A percentile compares a stretch with the other conserved stretches of the same genome.
phyloP scores from a whole-genome alignment of 2,113 vertebrate genomes.

The Phrynosoma blainvillii region DNA sequence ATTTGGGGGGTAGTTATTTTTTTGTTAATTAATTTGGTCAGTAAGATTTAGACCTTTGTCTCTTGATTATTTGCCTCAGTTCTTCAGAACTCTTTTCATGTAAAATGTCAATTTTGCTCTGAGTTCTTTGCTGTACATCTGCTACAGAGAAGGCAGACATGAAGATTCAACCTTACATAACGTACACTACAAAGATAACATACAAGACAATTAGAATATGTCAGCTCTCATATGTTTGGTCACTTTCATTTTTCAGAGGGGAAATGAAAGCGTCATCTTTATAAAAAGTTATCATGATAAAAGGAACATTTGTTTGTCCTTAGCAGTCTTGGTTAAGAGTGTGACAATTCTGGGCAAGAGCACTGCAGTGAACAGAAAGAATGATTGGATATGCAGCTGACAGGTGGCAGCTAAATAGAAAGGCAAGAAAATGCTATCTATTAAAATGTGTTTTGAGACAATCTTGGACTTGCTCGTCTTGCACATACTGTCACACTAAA shows the following conservation, averaged over 20 bases:
- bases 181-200: not conserved
- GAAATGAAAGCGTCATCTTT: not conserved
- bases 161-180: not conserved
- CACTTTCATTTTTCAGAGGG: not conserved
- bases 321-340: not conserved
- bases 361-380: not conserved
- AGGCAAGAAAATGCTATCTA: not conserved
- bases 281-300: not conserved
- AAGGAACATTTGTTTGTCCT: not conserved
- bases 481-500: not conserved
- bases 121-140: not conserved
- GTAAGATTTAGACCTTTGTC: too few relatives aligned
- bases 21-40: not conserved
- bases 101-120: not conserved
- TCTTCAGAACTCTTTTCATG: not conserved
- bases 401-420: not conserved
- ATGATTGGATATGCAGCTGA: not conserved
- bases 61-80: not conserved
- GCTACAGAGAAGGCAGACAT: not conserved
- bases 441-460: not conserved
- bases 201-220: not conserved
- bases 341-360: not conserved
- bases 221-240: not conserved
- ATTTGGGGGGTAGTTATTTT: too few relatives aligned
- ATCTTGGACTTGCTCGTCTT: not conserved